Evolutionary conservation across 2,888 invertebrate genomes (phyloP), one percentile per base, ranked within the genome.

Genomic region (Sphaerophoria taeniata): DNA sequence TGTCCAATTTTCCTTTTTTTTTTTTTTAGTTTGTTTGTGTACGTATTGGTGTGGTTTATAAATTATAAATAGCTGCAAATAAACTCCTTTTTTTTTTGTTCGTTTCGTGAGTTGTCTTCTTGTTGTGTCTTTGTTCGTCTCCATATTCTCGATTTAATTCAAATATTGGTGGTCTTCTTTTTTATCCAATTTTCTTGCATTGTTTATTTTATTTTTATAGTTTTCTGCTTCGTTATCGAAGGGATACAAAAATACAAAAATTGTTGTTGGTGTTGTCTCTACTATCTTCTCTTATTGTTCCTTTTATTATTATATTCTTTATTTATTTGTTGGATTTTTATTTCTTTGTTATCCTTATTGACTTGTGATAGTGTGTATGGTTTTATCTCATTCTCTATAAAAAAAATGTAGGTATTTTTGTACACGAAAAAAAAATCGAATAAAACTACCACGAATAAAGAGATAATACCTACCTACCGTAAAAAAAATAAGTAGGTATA

Each of bases 41-140:
- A 67, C 36, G 72, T 76, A 24, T 24, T 24, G 24, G 81, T 47
- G 45, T 43, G 9, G 43, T 65, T 85, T 77, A 85, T 81, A 81
- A 85, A 77, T 81, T 85, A 85, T 85, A 85, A 85, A 85, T 85
- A 85, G 85, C 85, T 76, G 81, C 81, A 53, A 81, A 81, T 77
- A 70, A 73, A 76, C 76, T 85, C 76, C 72, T 72, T 77, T 73
- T 75, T 73, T 70, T 58, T 24, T 9, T 45, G 12, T 24, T 45
- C 9, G 11, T 33, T 4, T 73, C 63, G 4, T 43, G 70, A 33
- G 36, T 75, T 34, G 9, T 34, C 55, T 56, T 33, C 45, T n/a
- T 39, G 5, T 36, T 3, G 4, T 58, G 14, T 16, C 43, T 43
- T 6, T 43, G 45, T 14, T 12, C 60, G 33, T 31, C 9, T 43